Base-by-base conservation (phyloP, 2,797 vertebrate species). In the Eurystomus glaucurus region DNA sequence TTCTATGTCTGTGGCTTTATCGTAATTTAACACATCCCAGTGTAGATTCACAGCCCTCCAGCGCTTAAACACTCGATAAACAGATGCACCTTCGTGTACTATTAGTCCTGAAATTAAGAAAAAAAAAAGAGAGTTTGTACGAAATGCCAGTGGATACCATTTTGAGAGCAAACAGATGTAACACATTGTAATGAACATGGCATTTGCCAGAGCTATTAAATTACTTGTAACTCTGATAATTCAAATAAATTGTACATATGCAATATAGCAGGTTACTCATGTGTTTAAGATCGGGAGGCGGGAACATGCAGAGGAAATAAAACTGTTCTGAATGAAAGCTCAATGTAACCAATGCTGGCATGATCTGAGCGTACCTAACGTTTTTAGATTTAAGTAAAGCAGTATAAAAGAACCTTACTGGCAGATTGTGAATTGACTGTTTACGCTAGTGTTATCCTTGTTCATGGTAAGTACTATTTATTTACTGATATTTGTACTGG, bases 31-130 rank as follows among this genome's bases (percentile, higher is more conserved):
- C 57, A 99, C 99, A 77, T 99, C 99, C 99, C 99, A 99, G 98
- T 99, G 99, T 45, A 99, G 98, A 96, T 99, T 99, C 25, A 99
- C 98, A 9, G 99, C 99, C 55, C 99, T 98, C 99, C 99, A 99
- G 79, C 99, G 99, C 96, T 99, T 98, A 92, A 99, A 99, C 57
- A 99, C 99, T 77, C 98, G 98, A 98, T 99, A 99, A 92, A 99
- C 99, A 26, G 99, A 99, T 20, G 99, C 99, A 92, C 99, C 99
- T 98, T 99, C 99, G 1, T 99, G 99, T 90, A 99, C 97, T 81
- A 99, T 99, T 94, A 99, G 93, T 60, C 99, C 99, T 99, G 95
- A 94, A 98, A 97, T 97, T 31, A 88, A 97, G 41, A 46, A 65
- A 79, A 88, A 31, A 70, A 54, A 66, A 71, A 51, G 72, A 39